Base-by-base conservation (phyloP, 2,113 vertebrate species). In the Larimichthys polyactis region DNA sequence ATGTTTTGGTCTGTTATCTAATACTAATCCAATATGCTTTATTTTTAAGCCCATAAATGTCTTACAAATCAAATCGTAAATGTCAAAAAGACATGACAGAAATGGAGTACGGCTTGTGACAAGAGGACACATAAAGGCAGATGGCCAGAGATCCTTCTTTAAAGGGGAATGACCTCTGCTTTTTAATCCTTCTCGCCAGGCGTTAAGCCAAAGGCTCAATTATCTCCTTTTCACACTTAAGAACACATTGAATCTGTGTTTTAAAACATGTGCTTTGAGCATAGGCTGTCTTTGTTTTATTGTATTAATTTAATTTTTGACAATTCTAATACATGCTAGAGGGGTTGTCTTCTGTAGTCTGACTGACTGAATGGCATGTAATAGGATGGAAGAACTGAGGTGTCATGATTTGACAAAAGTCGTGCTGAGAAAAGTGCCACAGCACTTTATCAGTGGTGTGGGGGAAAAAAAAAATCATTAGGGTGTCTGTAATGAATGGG, bases 141-240 rank as follows among this genome's bases (percentile, higher is more conserved):
- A 91, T 93, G 90, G 90, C 58, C 65, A 68, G 29, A 81, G 70
- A 89, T 89, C 90, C 81, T 63, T 84, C 86, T 93, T 93, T 88
- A 91, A 84, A 89, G 87, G 89, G 89, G 69, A 89, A n/a, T 75
- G 87, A 32, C 90, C 85, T 87, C 32, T 2, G 62, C 48, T 85
- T 86, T 88, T 78, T 86, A 93, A 89, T 82, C 87, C 74, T 29
- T 20, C 66, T 83, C 65, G 71, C 36, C 17, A 68, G 79, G 48
- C 66, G 49, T 69, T 90, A 76, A 90, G 80, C 60, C 49, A 74
- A 64, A 84, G 81, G 90, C 75, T 71, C 71, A 72, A 69, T 86
- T 84, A 89, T 79, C 79, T 69, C 76, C 11, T 75, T 83, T 74
- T 68, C 52, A 46, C 49, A 55, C 78, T 76, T 19, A 36, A 46